phyloP scores from a whole-genome alignment of 2,888 invertebrate species.

The Drosophila mettleri region DNA sequence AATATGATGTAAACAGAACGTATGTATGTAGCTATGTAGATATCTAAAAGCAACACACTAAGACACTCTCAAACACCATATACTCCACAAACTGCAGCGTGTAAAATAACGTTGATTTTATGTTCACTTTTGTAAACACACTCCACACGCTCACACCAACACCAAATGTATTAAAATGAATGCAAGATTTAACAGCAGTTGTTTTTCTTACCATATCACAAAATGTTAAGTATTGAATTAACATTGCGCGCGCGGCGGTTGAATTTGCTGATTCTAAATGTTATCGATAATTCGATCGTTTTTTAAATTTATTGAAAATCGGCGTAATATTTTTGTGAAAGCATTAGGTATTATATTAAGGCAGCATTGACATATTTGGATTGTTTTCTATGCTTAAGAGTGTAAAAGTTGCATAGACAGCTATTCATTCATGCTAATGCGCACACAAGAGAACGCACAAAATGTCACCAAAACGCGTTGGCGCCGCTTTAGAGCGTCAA shows the following conservation, averaged over 20 bases:
- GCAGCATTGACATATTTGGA: background rate
- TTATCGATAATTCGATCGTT: constrained; percentile 16
- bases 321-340: background rate
- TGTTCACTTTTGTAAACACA: constrained; percentile 70
- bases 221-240: background rate
- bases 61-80: constrained; percentile 37
- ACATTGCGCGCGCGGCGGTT: background rate
- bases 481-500: constrained; percentile 25
- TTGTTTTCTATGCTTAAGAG: background rate
- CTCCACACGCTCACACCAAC: constrained; percentile 47
- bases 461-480: constrained; percentile 21
- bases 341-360: background rate
- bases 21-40: constrained; percentile 75
- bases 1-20: constrained; percentile 60
- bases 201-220: background rate
- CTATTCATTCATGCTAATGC: constrained; percentile 1
- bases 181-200: constrained; percentile 47
- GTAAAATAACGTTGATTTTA: constrained; percentile 64
- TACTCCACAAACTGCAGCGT: constrained; percentile 40
- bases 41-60: constrained; percentile 48
- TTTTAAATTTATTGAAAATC: background rate
- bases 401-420: background rate
- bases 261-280: constrained; percentile 1
- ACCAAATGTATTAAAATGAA: constrained; percentile 73
- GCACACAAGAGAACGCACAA: constrained; percentile 5